Evolutionary conservation across 2,113 vertebrate genomes (phyloP).

Genomic region (Tylochromis polylepis): DNA sequence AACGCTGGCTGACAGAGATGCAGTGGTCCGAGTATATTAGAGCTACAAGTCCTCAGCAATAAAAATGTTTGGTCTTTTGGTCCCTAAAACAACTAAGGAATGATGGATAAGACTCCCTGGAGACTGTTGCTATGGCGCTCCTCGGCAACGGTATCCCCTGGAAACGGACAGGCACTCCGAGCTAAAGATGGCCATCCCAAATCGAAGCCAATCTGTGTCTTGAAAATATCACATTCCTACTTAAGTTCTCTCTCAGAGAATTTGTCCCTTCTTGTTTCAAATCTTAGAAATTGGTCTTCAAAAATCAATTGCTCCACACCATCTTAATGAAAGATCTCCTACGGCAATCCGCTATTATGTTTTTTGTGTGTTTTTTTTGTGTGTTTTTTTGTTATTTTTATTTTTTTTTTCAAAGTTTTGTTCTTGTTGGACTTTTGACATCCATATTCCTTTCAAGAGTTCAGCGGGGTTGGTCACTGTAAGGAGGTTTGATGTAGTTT

Average conservation of each 20-base stretch:
- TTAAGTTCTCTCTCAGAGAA: slow-evolving; percentile 55
- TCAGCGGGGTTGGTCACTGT: slow-evolving; percentile 57
- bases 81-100: slow-evolving; percentile 99
- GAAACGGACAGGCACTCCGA: slow-evolving; percentile 93
- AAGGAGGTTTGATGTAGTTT: slow-evolving; percentile 47
- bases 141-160: slow-evolving; percentile 84
- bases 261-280: slow-evolving; percentile 49
- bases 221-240: slow-evolving; percentile 72
- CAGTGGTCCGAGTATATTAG: slow-evolving; percentile 89
- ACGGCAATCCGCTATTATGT: slow-evolving; percentile 54
- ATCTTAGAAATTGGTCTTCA: slow-evolving; percentile 69
- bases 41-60: slow-evolving; percentile 94
- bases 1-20: slow-evolving; percentile 86
- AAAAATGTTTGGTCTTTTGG: slow-evolving; percentile 99
- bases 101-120: slow-evolving; percentile 95
- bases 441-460: slow-evolving; percentile 54
- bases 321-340: slow-evolving; percentile 61
- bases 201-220: slow-evolving; percentile 73
- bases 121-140: slow-evolving; percentile 80
- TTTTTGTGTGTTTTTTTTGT: not conserved
- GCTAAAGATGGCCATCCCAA: slow-evolving; percentile 76
- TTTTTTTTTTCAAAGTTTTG: slow-evolving; percentile 18
- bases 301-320: slow-evolving; percentile 60
- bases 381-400: not conserved
- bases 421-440: slow-evolving; percentile 58